phyloP scores from a whole-genome alignment of 2,888 invertebrate genomes.

The Pseudanteris insignis region DNA sequence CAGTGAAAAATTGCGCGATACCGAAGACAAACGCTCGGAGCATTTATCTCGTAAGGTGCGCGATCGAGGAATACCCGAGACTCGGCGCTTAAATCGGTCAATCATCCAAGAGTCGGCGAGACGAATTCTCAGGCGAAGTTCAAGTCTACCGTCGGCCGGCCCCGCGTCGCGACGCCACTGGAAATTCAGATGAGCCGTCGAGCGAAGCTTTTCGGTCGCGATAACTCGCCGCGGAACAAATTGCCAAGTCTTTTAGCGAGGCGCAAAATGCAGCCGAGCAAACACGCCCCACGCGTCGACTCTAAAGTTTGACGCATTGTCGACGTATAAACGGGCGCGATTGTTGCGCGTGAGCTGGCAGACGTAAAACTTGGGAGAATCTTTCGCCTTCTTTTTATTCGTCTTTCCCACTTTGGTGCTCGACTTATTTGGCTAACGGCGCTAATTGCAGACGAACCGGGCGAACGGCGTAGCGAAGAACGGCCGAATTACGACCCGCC shows the following conservation, averaged over 20 bases:
- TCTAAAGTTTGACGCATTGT: constrained; percentile 60
- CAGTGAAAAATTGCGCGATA: background rate
- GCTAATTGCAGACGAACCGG: constrained; percentile 45
- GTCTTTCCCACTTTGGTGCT: constrained; percentile 44
- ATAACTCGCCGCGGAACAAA: constrained; percentile 57
- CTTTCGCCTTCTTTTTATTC: constrained; percentile 38
- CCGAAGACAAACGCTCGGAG: background rate
- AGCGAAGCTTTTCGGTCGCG: too few relatives aligned
- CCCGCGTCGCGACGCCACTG: too few relatives aligned
- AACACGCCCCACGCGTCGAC: constrained; percentile 52
- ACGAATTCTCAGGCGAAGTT: too few relatives aligned
- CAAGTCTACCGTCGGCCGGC: too few relatives aligned
- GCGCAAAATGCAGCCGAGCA: constrained; percentile 51
- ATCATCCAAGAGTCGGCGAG: constrained; percentile 4
- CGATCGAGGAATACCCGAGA: too few relatives aligned
- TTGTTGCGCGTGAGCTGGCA: constrained; percentile 52
- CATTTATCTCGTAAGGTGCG: too few relatives aligned
- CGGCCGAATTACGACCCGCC: too few relatives aligned
- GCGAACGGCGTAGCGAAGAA: background rate
- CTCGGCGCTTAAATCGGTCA: too few relatives aligned
- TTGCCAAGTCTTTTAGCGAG: constrained; percentile 53
- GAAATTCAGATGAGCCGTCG: constrained; percentile 59
- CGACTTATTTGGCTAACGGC: constrained; percentile 38
- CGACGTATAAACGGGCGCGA: constrained; percentile 59
- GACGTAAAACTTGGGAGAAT: constrained; percentile 46